Conservation (phyloP, 2,113 vertebrate genomes). For the Onychorhynchus coronatus region DNA sequence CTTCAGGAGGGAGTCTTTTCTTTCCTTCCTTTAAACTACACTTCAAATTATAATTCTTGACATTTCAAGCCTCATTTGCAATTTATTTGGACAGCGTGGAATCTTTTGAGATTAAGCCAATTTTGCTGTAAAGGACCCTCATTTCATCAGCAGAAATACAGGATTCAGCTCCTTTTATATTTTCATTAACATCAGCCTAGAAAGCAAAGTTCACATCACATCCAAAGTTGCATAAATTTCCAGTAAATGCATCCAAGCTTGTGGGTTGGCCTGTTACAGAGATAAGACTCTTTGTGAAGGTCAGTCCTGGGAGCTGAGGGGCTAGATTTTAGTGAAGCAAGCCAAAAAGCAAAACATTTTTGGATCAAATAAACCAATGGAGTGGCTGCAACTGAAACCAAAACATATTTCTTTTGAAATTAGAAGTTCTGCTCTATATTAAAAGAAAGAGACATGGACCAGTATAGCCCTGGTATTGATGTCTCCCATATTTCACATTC, state of each 20-base stretch:
- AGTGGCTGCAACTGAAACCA: background rate
- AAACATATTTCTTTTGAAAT: background rate
- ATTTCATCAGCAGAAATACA: background rate
- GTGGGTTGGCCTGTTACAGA: background rate
- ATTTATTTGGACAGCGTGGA: background rate
- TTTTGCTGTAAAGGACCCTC: background rate
- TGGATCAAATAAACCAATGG: background rate
- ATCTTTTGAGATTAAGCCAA: background rate
- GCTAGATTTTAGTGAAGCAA: background rate
- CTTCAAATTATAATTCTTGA: background rate
- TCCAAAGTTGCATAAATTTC: slow-evolving; percentile 12
- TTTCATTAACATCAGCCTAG: slow-evolving; percentile 6
- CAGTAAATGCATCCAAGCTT: background rate
- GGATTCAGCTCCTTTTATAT: background rate
- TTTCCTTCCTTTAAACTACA: background rate
- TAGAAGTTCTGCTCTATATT: background rate
- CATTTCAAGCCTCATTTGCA: background rate
- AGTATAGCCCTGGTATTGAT: background rate
- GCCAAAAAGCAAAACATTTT: background rate
- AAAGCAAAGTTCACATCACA: slow-evolving; percentile 1
- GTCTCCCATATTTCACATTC: background rate
- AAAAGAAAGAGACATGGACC: background rate
- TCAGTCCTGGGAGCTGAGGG: background rate
- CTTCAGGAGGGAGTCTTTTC: background rate
- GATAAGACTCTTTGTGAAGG: slow-evolving; percentile 26